Evolutionary conservation across 2,888 invertebrate genomes (phyloP), one percentile per base, ranked within the genome.

Genomic region (Gastracanthus pulcherrimus): DNA sequence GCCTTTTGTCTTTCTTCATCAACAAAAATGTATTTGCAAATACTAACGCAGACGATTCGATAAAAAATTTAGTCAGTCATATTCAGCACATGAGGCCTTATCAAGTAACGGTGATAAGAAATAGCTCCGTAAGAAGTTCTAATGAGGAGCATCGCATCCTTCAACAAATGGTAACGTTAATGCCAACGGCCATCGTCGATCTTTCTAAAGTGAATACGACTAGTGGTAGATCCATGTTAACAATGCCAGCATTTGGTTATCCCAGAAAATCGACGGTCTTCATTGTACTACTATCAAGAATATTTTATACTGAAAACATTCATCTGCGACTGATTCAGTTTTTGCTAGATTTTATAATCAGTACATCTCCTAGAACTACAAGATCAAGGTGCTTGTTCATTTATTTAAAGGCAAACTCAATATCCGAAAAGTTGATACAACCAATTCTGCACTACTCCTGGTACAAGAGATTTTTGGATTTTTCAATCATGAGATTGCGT

Each of bases 401-500:
- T 23, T 71, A 77, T 38, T 19, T 51, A 9, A 51, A 70, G 0
- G 29, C 23, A 2, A 62, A 77, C 1, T 62, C 62, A 0, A 36
- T 64, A 7, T 19, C 70, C 0, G 29, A 29, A 23, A 51, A 38
- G n/a, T 70, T 34, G 38, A 1, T 62, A 1, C 36, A 77, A 9
- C 9, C 26, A n/a, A 51, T 77, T 36, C 9, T 70, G 0, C 36
- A 29, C 9, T 62, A 62, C 4, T 34, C 60, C 0, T 77, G 70
- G 77, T 51, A 38, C 16, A 62, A 38, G 3, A 34, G 45, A 3
- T 77, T 70, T 19, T 29, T 77, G 9, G 77, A 77, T 29, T 77
- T 77, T 3, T 62, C 77, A 6, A 51, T 77, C 7, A 29, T 71
- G 11, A 62, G 19, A 36, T 34, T 71, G 11, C 29, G 26, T 13